Percentiles rank a stretch among this genome's conserved stretches.
Evolutionary conservation across 2,888 invertebrate genomes (phyloP).

Genomic region (Diarsia mendica): DNA sequence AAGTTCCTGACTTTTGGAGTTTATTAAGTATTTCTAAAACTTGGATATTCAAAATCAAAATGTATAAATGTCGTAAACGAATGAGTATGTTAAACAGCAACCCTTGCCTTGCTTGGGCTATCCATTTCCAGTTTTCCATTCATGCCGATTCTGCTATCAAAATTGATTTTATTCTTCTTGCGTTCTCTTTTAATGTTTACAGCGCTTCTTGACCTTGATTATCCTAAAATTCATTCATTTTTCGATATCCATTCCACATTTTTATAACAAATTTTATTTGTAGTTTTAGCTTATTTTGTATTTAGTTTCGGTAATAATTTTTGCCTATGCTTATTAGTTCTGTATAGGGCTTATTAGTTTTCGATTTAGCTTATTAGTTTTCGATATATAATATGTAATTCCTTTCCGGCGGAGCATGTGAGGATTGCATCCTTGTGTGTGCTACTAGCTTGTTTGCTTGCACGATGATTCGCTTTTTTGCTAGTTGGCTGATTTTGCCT

Average conservation of each 20-base stretch:
- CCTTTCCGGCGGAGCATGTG: neutral
- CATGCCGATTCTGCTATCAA: neutral
- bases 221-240: conserved; percentile 3
- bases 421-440: neutral
- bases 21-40: conserved; percentile 12
- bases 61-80: neutral
- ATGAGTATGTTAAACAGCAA: neutral
- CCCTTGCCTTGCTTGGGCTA: neutral
- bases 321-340: neutral
- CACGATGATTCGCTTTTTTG: conserved; percentile 13
- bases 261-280: neutral
- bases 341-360: neutral
- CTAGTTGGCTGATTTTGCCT: neutral
- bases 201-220: neutral
- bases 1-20: conserved; percentile 16
- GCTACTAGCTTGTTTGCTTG: neutral
- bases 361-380: neutral
- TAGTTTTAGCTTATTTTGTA: neutral
- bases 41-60: neutral
- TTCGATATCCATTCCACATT: neutral
- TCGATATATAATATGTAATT: too few species aligned
- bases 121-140: too few species aligned
- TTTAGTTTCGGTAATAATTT: neutral
- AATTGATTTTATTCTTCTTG: neutral
- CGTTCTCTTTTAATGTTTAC: neutral